A percentile compares a stretch with the other conserved stretches of the same genome.
Conservation (phyloP, 2,113 vertebrate species). For the Crotalus horridus region DNA sequence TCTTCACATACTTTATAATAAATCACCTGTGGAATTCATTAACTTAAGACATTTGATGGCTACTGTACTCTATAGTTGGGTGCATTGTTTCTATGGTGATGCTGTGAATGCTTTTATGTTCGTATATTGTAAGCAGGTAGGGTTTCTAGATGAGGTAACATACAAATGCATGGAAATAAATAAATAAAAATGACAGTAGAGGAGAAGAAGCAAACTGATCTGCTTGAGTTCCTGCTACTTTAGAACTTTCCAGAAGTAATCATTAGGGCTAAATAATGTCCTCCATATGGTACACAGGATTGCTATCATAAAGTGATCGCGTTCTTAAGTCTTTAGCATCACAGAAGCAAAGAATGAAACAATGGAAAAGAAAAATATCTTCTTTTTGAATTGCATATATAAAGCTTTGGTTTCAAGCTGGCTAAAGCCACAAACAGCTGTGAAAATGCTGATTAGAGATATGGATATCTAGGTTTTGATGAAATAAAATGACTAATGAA, state of each 20-base stretch:
- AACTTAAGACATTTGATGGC: background rate
- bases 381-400: background rate
- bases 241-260: background rate
- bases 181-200: background rate
- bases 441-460: background rate
- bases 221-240: background rate
- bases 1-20: background rate
- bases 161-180: background rate
- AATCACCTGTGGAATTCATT: background rate
- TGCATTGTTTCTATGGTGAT: background rate
- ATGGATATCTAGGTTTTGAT: background rate
- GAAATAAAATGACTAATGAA: background rate
- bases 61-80: background rate
- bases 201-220: background rate
- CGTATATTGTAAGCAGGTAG: background rate
- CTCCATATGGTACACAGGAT: background rate
- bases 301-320: background rate
- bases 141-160: background rate
- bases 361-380: background rate
- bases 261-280: background rate
- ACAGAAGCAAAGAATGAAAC: background rate
- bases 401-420: background rate
- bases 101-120: background rate
- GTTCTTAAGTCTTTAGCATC: background rate
- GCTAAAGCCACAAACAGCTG: background rate